A percentile compares a stretch with the other conserved stretches of the same genome.
These are phyloP conservation scores for Leptinotarsa texana DNA, from an alignment of 1,140 invertebrate genomes.

Conservation along the genomic window DNA sequence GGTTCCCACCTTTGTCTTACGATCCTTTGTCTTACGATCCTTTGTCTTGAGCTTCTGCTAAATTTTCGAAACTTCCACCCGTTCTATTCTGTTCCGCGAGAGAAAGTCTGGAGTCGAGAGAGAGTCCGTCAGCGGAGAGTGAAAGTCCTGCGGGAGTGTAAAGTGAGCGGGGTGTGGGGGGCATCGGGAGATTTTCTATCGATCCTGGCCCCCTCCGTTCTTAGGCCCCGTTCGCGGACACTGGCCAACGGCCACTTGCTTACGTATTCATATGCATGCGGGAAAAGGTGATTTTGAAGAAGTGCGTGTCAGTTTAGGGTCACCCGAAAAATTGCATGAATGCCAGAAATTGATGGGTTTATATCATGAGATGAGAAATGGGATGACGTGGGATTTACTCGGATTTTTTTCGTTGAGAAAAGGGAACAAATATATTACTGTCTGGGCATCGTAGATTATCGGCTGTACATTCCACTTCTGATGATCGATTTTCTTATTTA, in stretches of 20 bases:
- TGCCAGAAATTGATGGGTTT: slow-evolving; percentile 24
- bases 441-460: neutral
- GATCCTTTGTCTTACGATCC: neutral
- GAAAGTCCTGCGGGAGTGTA: slow-evolving; percentile 51
- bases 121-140: slow-evolving; percentile 45
- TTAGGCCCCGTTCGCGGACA: slow-evolving; percentile 36
- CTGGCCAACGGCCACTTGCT: slow-evolving; percentile 46
- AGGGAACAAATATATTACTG: slow-evolving; percentile 16
- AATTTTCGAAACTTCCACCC: slow-evolving; percentile 4
- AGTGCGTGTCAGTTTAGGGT: slow-evolving; percentile 22
- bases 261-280: slow-evolving; percentile 46
- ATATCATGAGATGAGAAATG: slow-evolving; percentile 7
- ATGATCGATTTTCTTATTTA: neutral
- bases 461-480: neutral
- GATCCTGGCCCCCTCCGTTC: slow-evolving; percentile 41
- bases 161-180: slow-evolving; percentile 44
- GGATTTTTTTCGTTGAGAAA: slow-evolving; percentile 4
- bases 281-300: slow-evolving; percentile 25
- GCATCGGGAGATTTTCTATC: slow-evolving; percentile 40
- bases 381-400: slow-evolving; percentile 17
- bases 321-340: slow-evolving; percentile 23
- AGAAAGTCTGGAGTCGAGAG: slow-evolving; percentile 46
- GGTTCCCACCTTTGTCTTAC: neutral
- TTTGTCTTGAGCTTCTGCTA: neutral
- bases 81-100: slow-evolving; percentile 27